phyloP scores from a whole-genome alignment of 2,797 vertebrate species.

The Coilia nasus region DNA sequence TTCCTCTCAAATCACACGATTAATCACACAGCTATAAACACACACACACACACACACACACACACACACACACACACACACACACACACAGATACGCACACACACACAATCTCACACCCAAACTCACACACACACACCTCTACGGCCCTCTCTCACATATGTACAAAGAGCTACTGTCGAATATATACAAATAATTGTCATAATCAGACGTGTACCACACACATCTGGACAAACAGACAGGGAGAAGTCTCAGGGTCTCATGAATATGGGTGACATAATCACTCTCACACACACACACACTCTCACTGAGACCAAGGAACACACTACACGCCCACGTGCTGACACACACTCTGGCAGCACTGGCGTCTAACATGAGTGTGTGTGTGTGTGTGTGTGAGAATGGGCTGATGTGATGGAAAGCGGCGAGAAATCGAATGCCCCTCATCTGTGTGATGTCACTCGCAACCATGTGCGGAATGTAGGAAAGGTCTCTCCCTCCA shows the following conservation, averaged over 20 bases:
- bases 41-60: not conserved
- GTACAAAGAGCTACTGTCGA: too few species aligned
- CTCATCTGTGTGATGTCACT: conserved; percentile 56
- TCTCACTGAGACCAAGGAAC: not conserved
- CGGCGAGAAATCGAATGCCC: not conserved
- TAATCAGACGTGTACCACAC: too few species aligned
- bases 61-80: too few species aligned
- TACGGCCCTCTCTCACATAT: too few species aligned
- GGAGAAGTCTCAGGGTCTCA: not conserved
- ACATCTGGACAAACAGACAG: not conserved
- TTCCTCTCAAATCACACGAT: conserved; percentile 12
- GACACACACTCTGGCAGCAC: not conserved
- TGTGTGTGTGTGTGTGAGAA: conserved; percentile 32
- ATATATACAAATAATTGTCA: too few species aligned
- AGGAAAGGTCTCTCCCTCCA: conserved; percentile 28
- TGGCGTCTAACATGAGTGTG: not conserved
- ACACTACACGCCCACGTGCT: not conserved
- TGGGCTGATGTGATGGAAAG: conserved; percentile 31
- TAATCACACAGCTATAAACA: conserved; percentile 11
- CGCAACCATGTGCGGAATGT: conserved; percentile 56
- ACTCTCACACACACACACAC: not conserved
- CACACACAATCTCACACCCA: too few species aligned
- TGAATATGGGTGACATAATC: not conserved
- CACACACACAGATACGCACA: too few species aligned
- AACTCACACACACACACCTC: too few species aligned